A percentile compares a stretch with the other conserved stretches of the same genome.
phyloP scores from a whole-genome alignment of 1,140 invertebrate genomes.

The Leptopilina boulardi region DNA sequence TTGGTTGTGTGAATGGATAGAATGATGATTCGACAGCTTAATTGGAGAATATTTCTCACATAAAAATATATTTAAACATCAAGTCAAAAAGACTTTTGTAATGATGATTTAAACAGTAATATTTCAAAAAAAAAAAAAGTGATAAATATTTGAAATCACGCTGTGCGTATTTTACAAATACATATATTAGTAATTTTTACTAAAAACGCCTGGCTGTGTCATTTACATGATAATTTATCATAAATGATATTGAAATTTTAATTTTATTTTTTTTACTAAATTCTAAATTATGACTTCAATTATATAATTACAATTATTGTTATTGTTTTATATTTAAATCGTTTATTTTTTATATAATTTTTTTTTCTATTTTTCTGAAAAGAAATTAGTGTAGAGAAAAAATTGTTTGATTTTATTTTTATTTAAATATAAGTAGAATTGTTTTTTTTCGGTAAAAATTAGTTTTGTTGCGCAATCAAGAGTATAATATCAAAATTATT shows the following conservation, averaged over 20 bases:
- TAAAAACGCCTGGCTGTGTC: not conserved
- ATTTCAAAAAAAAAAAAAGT: not conserved
- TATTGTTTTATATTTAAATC: too few relatives aligned
- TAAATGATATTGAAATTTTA: too few relatives aligned
- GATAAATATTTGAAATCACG: constrained; percentile 36
- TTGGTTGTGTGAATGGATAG: constrained; percentile 68
- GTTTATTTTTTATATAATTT: too few relatives aligned
- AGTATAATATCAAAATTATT: constrained; percentile 1
- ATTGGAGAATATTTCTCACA: constrained; percentile 35
- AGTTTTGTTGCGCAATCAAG: not conserved
- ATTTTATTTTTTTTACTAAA: too few relatives aligned
- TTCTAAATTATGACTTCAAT: too few relatives aligned
- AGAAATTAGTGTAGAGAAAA: too few relatives aligned
- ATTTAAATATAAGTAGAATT: constrained; percentile 21
- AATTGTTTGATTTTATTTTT: too few relatives aligned
- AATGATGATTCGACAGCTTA: constrained; percentile 46
- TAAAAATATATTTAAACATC: constrained; percentile 16
- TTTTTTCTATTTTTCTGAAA: too few relatives aligned
- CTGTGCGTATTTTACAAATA: constrained; percentile 23
- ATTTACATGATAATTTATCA: not conserved
- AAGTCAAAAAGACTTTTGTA: constrained; percentile 27
- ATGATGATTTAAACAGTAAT: constrained; percentile 36
- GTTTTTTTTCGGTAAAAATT: too few relatives aligned
- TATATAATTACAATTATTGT: too few relatives aligned
- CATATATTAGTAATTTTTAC: constrained; percentile 18